phyloP scores from a whole-genome alignment of 2,888 invertebrate genomes.

The Drosophila mayaguana region DNA sequence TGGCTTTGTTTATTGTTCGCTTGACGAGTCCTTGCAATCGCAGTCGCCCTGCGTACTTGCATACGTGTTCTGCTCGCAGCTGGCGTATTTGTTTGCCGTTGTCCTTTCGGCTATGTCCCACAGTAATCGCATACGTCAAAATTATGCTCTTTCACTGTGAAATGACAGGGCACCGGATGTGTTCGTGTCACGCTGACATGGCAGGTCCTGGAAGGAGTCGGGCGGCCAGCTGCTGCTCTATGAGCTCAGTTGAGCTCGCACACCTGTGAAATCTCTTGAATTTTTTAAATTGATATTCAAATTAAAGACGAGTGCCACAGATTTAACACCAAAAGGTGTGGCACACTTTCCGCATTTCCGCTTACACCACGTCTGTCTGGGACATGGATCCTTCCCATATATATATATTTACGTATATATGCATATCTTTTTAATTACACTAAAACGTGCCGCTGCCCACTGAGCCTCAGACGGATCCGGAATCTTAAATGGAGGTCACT shows the following conservation, averaged over 20 bases:
- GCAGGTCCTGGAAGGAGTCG: constrained; percentile 35
- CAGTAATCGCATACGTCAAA: constrained; percentile 77
- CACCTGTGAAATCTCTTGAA: constrained; percentile 22
- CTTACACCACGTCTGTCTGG: constrained; percentile 24
- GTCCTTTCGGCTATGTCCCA: constrained; percentile 25
- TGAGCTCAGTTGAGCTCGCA: background rate
- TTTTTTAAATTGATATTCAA: constrained; percentile 54
- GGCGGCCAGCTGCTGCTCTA: too few species aligned
- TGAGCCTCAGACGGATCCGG: constrained; percentile 37
- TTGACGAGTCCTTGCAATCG: constrained; percentile 40
- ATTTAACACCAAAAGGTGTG: constrained; percentile 42
- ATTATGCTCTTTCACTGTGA: constrained; percentile 71
- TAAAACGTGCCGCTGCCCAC: constrained; percentile 73
- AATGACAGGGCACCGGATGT: constrained; percentile 64
- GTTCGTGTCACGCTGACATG: constrained; percentile 59
- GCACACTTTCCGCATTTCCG: constrained; percentile 33
- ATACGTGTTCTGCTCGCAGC: constrained; percentile 29
- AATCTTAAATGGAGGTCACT: constrained; percentile 73
- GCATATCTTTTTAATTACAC: constrained; percentile 76
- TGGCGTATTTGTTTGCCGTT: constrained; percentile 25
- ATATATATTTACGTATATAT: constrained; percentile 32
- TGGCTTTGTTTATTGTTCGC: constrained; percentile 58
- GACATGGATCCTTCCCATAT: constrained; percentile 21
- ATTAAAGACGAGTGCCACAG: constrained; percentile 49
- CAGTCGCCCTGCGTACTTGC: constrained; percentile 21